Conservation (phyloP, 2,113 vertebrate genomes). For the Lophura nycthemera region DNA sequence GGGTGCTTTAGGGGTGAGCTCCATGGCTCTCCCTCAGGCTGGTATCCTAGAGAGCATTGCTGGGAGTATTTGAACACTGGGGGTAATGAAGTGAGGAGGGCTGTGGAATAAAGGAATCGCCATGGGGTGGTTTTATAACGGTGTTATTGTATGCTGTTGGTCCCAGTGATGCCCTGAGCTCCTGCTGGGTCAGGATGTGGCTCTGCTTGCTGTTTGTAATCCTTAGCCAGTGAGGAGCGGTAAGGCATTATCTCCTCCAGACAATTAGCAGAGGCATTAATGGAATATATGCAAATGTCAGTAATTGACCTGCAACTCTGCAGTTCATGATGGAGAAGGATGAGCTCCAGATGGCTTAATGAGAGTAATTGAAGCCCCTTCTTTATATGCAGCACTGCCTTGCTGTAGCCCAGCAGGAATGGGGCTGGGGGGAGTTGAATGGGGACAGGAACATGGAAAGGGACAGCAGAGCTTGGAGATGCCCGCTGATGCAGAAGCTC, state of each 20-base stretch:
- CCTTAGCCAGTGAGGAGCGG: background rate
- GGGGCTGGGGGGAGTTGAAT: background rate
- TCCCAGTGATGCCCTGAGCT: rapidly evolving
- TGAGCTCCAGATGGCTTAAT: slow-evolving; percentile 77
- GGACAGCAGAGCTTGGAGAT: background rate
- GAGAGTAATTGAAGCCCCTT: slow-evolving; percentile 65
- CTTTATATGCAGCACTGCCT: background rate
- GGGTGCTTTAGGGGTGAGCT: background rate
- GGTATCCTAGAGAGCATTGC: rapidly evolving
- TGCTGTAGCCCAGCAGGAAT: background rate
- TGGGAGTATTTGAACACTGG: rapidly evolving
- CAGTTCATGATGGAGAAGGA: slow-evolving; percentile 59
- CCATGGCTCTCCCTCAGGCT: background rate
- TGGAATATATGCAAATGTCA: slow-evolving; percentile 76
- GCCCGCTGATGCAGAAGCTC: background rate
- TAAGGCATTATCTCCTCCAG: slow-evolving; percentile 68
- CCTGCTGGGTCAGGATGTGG: rapidly evolving
- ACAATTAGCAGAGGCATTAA: slow-evolving; percentile 77
- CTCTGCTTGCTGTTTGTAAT: slow-evolving; percentile 20
- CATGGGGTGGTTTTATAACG: background rate
- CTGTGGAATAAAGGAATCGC: background rate
- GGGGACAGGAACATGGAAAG: background rate
- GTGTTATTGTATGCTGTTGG: background rate
- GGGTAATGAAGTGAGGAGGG: rapidly evolving
- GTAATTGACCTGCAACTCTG: slow-evolving; percentile 74